phyloP scores from a whole-genome alignment of 2,797 vertebrate species.

The Clarias platycephalus region DNA sequence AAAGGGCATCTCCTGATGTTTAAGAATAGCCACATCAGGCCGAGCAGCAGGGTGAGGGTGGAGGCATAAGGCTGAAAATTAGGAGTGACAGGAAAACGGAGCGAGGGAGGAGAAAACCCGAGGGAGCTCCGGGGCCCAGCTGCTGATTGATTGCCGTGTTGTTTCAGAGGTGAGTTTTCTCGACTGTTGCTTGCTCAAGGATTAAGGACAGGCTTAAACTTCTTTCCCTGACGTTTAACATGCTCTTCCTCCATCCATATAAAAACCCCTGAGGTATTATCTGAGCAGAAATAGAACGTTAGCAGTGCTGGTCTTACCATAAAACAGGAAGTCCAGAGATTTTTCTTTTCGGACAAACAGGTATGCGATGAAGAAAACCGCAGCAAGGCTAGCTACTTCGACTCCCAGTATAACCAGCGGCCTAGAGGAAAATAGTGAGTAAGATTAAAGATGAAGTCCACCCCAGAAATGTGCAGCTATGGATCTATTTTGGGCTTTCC shows the following conservation, averaged over 20 bases:
- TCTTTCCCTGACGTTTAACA: slow-evolving; percentile 1
- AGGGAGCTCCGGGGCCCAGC: slow-evolving; percentile 28
- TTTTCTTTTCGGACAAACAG: slow-evolving; percentile 60
- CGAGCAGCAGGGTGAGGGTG: slow-evolving; percentile 10
- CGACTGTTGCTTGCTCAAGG: slow-evolving; percentile 14
- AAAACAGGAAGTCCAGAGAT: slow-evolving; percentile 80
- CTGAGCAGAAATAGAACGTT: neutral
- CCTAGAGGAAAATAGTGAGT: slow-evolving; percentile 52
- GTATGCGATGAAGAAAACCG: slow-evolving; percentile 66
- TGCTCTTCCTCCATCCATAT: neutral
- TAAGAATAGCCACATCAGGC: slow-evolving; percentile 24
- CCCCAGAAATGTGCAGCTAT: too few species aligned
- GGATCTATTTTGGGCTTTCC: neutral
- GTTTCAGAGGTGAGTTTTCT: slow-evolving; percentile 22
- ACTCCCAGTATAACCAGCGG: slow-evolving; percentile 67
- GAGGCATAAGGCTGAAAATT: slow-evolving; percentile 25
- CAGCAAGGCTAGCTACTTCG: slow-evolving; percentile 64
- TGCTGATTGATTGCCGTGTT: slow-evolving; percentile 30
- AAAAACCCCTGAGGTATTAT: neutral
- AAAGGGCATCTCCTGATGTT: slow-evolving; percentile 31
- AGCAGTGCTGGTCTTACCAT: slow-evolving; percentile 67
- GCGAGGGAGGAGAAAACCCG: slow-evolving; percentile 21
- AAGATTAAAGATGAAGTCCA: neutral
- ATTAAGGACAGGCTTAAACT: slow-evolving; percentile 24
- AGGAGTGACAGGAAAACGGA: slow-evolving; percentile 35